Evolutionary conservation across 2,797 vertebrate species (phyloP).

Genomic region (Arrhamphus sclerolepis): DNA sequence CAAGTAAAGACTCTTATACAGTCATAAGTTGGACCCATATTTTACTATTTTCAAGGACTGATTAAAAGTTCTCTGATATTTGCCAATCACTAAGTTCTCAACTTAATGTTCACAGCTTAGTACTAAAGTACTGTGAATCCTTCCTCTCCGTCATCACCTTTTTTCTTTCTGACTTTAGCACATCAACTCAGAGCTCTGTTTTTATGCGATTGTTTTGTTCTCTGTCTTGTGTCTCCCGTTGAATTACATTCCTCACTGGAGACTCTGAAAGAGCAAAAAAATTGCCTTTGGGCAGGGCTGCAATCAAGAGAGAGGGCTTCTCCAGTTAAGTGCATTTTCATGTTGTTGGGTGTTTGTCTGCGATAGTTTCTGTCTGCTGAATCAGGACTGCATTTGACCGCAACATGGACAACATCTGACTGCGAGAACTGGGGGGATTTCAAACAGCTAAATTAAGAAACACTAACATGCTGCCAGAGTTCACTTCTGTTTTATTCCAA

Average conservation of each 20-base stretch:
- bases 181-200: slow-evolving; percentile 13
- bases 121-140: no score
- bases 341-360: slow-evolving; percentile 46
- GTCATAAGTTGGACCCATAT: no score
- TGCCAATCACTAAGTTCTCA: slow-evolving; percentile 20
- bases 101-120: not conserved
- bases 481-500: slow-evolving; percentile 23
- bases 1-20: no score
- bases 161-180: slow-evolving; percentile 1
- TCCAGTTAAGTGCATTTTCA: slow-evolving; percentile 52
- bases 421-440: slow-evolving; percentile 36
- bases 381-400: slow-evolving; percentile 21
- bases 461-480: slow-evolving; percentile 30
- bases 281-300: slow-evolving; percentile 34
- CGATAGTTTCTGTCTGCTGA: slow-evolving; percentile 19
- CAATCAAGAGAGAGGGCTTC: slow-evolving; percentile 12
- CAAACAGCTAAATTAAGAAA: slow-evolving; percentile 47
- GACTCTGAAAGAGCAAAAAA: not conserved
- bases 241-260: slow-evolving; percentile 43
- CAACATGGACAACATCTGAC: slow-evolving; percentile 11
- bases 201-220: slow-evolving; percentile 1
- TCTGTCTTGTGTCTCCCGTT: no score
- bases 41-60: no score
- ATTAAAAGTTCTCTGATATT: slow-evolving; percentile 22
- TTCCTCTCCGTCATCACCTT: slow-evolving; percentile 7